Evolutionary conservation across 2,113 vertebrate genomes (phyloP).

Genomic region (Dasyprocta punctata): DNA sequence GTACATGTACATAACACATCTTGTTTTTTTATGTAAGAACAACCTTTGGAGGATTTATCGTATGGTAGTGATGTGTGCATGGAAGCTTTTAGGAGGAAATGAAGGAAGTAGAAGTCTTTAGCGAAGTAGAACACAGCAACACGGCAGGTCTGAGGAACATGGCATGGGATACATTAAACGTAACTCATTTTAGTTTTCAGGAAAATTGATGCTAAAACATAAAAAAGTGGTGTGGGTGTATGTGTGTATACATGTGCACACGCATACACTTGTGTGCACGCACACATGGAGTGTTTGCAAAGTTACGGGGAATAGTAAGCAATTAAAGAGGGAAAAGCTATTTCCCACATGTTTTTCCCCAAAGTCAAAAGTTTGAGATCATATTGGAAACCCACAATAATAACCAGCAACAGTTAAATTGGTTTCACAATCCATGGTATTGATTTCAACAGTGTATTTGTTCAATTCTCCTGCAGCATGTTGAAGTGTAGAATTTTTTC

Average conservation of each 20-base stretch:
- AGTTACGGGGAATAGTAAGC: not conserved
- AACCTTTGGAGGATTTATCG: not conserved
- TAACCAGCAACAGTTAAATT: not conserved
- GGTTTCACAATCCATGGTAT: not conserved
- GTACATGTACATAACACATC: not conserved
- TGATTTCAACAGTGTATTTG: conserved; percentile 10
- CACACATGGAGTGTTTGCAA: not conserved
- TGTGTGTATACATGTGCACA: too few species aligned
- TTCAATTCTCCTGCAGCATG: not conserved
- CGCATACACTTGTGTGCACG: not conserved
- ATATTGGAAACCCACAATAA: not conserved
- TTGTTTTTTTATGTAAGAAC: not conserved
- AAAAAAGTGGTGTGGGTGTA: not conserved
- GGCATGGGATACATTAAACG: not conserved
- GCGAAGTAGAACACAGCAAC: not conserved
- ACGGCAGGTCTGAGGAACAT: not conserved
- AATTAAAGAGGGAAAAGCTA: not conserved
- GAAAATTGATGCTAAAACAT: not conserved
- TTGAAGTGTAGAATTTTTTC: not conserved
- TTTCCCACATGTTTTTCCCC: not conserved
- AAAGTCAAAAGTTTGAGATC: not conserved
- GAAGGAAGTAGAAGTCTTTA: not conserved
- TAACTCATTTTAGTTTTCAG: not conserved
- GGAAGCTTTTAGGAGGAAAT: not conserved
- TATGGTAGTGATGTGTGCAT: not conserved